These are phyloP conservation scores for Heteractis magnifica DNA, from an alignment of 92 coral and sea anemone species.

Conservation along the genomic window DNA sequence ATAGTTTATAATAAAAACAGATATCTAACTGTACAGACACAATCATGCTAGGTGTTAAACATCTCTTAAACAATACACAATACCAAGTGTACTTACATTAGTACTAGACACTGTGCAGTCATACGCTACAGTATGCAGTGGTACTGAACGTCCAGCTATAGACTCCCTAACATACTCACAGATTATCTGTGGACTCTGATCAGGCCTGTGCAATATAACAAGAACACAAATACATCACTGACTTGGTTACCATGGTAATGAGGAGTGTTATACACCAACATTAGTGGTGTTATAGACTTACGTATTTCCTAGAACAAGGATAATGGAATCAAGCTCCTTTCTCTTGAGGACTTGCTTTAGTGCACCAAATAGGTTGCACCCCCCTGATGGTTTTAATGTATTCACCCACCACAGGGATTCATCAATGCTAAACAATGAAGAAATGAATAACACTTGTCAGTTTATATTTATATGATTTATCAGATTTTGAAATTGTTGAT, in stretches of 20 bases:
- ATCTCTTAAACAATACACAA: too few species aligned
- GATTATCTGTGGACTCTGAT: constrained; percentile 83
- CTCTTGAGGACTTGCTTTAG: constrained; percentile 89
- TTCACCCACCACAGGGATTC: constrained; percentile 91
- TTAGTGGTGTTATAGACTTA: constrained; percentile 16
- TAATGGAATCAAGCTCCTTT: constrained; percentile 84
- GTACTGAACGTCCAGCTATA: constrained; percentile 83
- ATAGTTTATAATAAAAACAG: neutral
- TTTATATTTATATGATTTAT: too few species aligned
- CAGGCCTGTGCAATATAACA: constrained; percentile 66
- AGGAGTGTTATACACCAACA: neutral
- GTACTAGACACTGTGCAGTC: constrained; percentile 90
- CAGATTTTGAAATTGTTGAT: neutral
- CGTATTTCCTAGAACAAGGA: constrained; percentile 95
- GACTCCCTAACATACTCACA: constrained; percentile 89
- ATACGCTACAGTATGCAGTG: constrained; percentile 96
- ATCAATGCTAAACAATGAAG: constrained; percentile 57
- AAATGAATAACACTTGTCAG: neutral
- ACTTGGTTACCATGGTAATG: neutral
- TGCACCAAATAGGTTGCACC: constrained; percentile 88
- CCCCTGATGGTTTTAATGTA: constrained; percentile 78
- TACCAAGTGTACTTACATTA: constrained; percentile 63
- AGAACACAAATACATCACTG: neutral
- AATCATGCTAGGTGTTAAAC: too few species aligned
- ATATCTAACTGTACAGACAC: neutral